phyloP scores from a whole-genome alignment of 1,140 invertebrate genomes.

The Drosophila lacteicornis region DNA sequence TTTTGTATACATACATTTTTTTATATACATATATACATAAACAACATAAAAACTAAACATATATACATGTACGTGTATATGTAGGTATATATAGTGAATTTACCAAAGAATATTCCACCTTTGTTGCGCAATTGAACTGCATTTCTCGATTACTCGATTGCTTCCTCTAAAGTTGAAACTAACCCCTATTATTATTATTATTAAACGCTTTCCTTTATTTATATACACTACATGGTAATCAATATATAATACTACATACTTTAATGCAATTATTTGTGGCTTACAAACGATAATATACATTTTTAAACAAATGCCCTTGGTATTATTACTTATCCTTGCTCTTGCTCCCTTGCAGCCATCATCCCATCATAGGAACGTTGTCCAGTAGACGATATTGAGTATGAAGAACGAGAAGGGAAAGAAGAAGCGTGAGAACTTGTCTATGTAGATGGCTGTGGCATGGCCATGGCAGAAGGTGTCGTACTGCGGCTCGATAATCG shows the following conservation, averaged over 20 bases:
- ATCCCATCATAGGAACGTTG: slow-evolving; percentile 89
- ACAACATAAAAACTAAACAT: slow-evolving; percentile 14
- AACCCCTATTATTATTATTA: slow-evolving; percentile 54
- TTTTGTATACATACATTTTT: slow-evolving; percentile 63
- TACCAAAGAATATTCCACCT: slow-evolving; percentile 83
- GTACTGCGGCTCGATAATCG: slow-evolving; percentile 89
- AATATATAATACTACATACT: slow-evolving; percentile 68
- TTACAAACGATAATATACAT: slow-evolving; percentile 81
- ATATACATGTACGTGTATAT: slow-evolving; percentile 56
- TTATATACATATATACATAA: slow-evolving; percentile 52
- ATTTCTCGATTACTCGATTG: slow-evolving; percentile 64
- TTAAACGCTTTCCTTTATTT: slow-evolving; percentile 77
- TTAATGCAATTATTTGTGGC: slow-evolving; percentile 73
- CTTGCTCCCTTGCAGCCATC: slow-evolving; percentile 64
- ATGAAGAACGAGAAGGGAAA: slow-evolving; percentile 95
- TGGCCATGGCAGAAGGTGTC: slow-evolving; percentile 93
- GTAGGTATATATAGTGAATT: slow-evolving; percentile 69
- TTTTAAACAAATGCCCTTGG: slow-evolving; percentile 84
- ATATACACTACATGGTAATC: slow-evolving; percentile 69
- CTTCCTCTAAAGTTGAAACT: slow-evolving; percentile 69
- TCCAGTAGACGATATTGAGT: slow-evolving; percentile 95
- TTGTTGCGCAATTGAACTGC: slow-evolving; percentile 81
- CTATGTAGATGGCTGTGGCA: slow-evolving; percentile 93
- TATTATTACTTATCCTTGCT: slow-evolving; percentile 44
- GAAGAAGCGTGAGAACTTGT: slow-evolving; percentile 94